Evolutionary conservation across 2,797 vertebrate genomes (phyloP).

Genomic region (Poecilia picta): DNA sequence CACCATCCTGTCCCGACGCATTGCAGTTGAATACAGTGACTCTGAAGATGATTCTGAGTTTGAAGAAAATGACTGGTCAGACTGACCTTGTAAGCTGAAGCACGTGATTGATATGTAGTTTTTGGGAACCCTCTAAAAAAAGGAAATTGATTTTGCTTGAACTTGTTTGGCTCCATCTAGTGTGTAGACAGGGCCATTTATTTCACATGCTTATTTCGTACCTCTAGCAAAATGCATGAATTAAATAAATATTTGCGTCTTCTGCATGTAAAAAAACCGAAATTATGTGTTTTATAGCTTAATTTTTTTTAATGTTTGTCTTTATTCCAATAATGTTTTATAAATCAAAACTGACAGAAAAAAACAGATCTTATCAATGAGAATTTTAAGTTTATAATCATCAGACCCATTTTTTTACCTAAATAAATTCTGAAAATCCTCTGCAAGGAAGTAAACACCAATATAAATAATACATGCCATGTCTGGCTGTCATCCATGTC

Average conservation of each 20-base stretch:
- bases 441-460: not conserved
- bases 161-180: conserved; percentile 38
- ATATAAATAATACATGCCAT: conserved; percentile 29
- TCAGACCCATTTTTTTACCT: too few species aligned
- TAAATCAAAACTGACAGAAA: not conserved
- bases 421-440: not conserved
- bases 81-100: conserved; percentile 71
- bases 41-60: conserved; percentile 95
- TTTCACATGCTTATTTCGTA: not conserved
- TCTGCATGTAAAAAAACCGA: not conserved
- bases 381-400: not conserved
- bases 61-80: conserved; percentile 94
- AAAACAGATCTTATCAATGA: not conserved
- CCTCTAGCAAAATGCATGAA: not conserved
- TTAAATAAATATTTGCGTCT: not conserved
- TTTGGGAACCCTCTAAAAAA: not conserved
- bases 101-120: not conserved
- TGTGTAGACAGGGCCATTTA: conserved; percentile 10
- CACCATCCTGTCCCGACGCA: conserved; percentile 94
- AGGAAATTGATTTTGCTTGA: conserved; percentile 2
- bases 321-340: not conserved
- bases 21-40: conserved; percentile 94
- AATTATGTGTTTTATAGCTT: not conserved
- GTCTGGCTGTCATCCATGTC: conserved; percentile 5
- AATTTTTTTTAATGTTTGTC: not conserved